Conservation (phyloP, 2,797 vertebrate species). For the Sebastes paucispinis region DNA sequence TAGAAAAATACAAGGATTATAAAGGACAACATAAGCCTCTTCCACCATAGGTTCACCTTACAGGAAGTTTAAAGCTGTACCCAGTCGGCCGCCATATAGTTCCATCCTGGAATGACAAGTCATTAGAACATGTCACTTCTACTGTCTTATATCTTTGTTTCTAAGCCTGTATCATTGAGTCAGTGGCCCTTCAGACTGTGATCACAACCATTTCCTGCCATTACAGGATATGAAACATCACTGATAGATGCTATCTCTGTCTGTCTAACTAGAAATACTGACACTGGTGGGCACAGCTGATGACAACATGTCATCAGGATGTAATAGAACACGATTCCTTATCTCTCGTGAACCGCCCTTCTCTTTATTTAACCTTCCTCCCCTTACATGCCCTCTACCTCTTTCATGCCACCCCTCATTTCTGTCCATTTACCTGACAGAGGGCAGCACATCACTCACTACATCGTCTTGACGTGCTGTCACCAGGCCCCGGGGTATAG, state of each 20-base stretch:
- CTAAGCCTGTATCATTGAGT: not conserved
- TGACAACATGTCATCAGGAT: constrained; percentile 37
- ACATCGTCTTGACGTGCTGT: constrained; percentile 48
- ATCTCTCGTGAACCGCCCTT: constrained; percentile 45
- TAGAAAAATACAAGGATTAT: too few relatives aligned
- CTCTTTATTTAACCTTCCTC: constrained; percentile 26
- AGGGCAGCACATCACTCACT: constrained; percentile 41
- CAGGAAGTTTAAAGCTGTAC: too few relatives aligned
- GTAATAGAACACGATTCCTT: constrained; percentile 48
- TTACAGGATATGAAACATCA: constrained; percentile 25
- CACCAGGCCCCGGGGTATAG: constrained; percentile 13
- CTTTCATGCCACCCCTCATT: constrained; percentile 26
- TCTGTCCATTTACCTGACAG: constrained; percentile 48
- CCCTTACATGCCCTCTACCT: constrained; percentile 2
- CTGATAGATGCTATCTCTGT: constrained; percentile 15
- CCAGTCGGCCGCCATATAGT: too few relatives aligned
- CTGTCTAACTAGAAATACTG: constrained; percentile 21
- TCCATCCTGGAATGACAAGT: too few relatives aligned
- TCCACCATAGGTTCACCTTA: too few relatives aligned
- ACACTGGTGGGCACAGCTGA: constrained; percentile 1
- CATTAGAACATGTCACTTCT: too few relatives aligned
- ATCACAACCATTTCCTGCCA: constrained; percentile 5
- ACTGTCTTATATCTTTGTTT: too few relatives aligned
- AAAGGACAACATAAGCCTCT: too few relatives aligned
- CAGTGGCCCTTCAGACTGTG: not conserved